Evolutionary conservation across 2,888 invertebrate species (phyloP), one percentile per base, ranked within the genome.

Genomic region (Pristionchus exspectatus): DNA sequence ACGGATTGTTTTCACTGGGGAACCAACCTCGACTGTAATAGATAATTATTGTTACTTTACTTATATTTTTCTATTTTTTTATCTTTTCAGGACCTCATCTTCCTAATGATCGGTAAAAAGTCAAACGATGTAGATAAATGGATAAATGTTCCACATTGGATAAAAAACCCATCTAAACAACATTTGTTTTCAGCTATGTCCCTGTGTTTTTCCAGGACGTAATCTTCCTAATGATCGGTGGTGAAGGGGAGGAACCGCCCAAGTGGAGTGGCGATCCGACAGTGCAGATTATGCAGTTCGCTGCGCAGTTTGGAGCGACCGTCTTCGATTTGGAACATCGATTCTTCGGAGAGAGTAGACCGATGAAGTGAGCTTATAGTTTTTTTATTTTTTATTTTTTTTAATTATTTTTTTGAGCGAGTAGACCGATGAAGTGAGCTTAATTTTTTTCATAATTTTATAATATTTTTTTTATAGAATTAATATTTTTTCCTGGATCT

Each of bases 181-280:
- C n/a, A n/a, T n/a, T n/a, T n/a, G n/a, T n/a, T n/a, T n/a, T n/a
- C n/a, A n/a, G n/a, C n/a, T n/a, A n/a, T n/a, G n/a, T n/a, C n/a
- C n/a, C 9, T 44, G 44, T 44, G n/a, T 66, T 44, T n/a, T 9
- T 77, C 2, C 33, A 92, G 59, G 91, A 90, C 4, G 90, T 93
- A 21, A 92, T 93, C 74, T 94, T 94, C 74, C 81, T 94, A 14
- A 94, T 93, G 92, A 92, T 94, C 89, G 94, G 94, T 38, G 74
- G 74, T 30, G 87, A 88, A 90, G 93, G 93, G 33, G 91, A 92
- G 30, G 93, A 93, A 77, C 90, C 81, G 5, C 90, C 90, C 21
- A 88, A 91, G 24, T 93, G 93, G 93, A 91, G 91, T 18, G 90
- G 91, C 1, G 88, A 90, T 54, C n/a, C 21, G n/a, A 69, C n/a